Percentiles rank a stretch among this genome's conserved stretches.
Conservation (phyloP, 2,797 vertebrate species). For the Helarctos malayanus region DNA sequence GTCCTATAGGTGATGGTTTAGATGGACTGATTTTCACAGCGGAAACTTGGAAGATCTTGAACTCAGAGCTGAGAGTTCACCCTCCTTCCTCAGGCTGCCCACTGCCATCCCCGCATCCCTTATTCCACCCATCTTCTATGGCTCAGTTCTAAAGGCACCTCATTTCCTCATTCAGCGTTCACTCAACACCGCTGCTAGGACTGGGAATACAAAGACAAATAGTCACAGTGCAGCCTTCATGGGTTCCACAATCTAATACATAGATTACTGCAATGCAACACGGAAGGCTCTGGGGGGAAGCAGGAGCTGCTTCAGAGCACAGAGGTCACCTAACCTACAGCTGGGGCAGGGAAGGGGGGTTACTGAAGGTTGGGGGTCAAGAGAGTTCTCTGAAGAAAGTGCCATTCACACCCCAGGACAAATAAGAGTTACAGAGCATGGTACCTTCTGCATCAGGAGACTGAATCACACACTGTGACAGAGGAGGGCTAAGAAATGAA, state of each 20-base stretch:
- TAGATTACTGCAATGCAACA: not conserved
- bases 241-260: conserved; percentile 56
- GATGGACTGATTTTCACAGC: conserved; percentile 29
- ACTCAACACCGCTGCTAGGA: conserved; percentile 56
- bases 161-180: conserved; percentile 66
- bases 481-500: not conserved
- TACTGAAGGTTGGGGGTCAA: not conserved
- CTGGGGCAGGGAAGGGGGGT: not conserved
- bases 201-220: conserved; percentile 64
- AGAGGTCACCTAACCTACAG: conserved; percentile 43
- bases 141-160: conserved; percentile 54
- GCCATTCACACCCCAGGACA: not conserved
- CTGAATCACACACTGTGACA: not conserved
- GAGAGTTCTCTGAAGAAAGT: conserved; percentile 6
- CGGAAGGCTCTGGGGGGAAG: not conserved
- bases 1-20: not conserved
- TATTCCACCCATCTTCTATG: not conserved
- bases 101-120: not conserved
- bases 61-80: conserved; percentile 29
- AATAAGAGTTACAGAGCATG: not conserved
- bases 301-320: not conserved
- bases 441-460: conserved; percentile 1
- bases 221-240: conserved; percentile 35
- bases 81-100: conserved; percentile 16
- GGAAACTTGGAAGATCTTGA: not conserved